Evolutionary conservation across 2,113 vertebrate genomes (phyloP), one percentile per base, ranked within the genome.

Genomic region (Campylomormyrus numenius): DNA sequence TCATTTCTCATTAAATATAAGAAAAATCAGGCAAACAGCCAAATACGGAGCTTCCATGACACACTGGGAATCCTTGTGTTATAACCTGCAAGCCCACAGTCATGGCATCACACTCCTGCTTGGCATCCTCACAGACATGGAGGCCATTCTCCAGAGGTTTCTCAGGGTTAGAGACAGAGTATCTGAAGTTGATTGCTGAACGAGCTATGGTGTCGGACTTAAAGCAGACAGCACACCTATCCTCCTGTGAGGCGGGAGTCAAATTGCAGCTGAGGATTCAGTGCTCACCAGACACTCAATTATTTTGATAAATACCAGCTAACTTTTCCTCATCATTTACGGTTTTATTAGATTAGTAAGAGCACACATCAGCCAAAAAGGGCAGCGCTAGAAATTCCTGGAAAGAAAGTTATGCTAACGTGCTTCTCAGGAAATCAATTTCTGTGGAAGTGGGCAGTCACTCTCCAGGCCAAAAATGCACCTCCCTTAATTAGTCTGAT

Each of bases 401-500:
- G 74, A 35, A 70, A 42, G 31, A 77, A 77, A 77, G 19, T 13
- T 42, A 8, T 35, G 10, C 15, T 80, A 42, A 42, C 35, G 17
- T 6, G 74, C 35, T 19, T 42, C 17, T 42, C 74, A 80, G 31
- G 45, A 50, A 52, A 31, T 50, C 85, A 66, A n/a, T 49, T 70
- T 66, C 62, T 13, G 27, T 48, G 50, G 42, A 89, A 89, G 24
- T 58, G 70, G 35, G 24, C 50, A 62, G 24, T 21, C n/a, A 42
- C 21, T 2, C 50, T 50, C 21, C 39, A n/a, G 53, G 88, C 21
- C 48, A 58, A 77, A 87, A 58, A 17, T 49, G 17, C 74, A n/a
- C n/a, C 35, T 80, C 49, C 52, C 74, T 49, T 88, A 87, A 87
- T 89, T 80, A 88, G 52, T 17, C 11, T 53, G 39, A 77, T 80